Conservation (phyloP, 2,888 invertebrate genomes). For the Sicus ferrugineus region DNA sequence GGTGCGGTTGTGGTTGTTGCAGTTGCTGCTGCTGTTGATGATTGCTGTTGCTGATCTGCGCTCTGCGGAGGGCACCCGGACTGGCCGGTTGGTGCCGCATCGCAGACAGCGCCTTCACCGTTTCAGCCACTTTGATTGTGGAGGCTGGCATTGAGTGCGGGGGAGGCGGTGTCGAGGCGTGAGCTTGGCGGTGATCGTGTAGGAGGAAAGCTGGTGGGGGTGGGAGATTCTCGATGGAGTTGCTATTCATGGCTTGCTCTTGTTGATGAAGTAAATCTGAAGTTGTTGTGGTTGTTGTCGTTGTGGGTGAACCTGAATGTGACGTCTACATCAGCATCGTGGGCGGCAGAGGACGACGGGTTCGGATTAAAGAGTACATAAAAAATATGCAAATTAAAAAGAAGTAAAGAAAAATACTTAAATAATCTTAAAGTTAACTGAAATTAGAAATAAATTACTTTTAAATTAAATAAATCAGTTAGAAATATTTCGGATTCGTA, state of each 20-base stretch:
- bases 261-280: slow-evolving; percentile 45
- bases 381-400: slow-evolving; percentile 44
- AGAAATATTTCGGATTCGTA: no score
- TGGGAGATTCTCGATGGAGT: slow-evolving; percentile 62
- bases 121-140: slow-evolving; percentile 79
- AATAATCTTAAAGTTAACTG: neutral
- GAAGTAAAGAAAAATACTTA: slow-evolving; percentile 29
- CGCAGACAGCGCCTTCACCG: slow-evolving; percentile 85
- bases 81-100: slow-evolving; percentile 87
- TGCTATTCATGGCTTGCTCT: slow-evolving; percentile 51
- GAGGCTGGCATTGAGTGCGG: slow-evolving; percentile 53
- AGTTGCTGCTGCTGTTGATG: no score
- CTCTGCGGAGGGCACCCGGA: slow-evolving; percentile 73
- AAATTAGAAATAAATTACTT: neutral
- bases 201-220: slow-evolving; percentile 63
- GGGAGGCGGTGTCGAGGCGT: slow-evolving; percentile 39
- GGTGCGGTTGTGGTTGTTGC: slow-evolving; percentile 1
- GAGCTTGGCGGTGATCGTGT: slow-evolving; percentile 50
- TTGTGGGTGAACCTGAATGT: slow-evolving; percentile 28
- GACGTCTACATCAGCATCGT: no score
- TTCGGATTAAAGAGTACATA: neutral
- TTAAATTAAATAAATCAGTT: no score
- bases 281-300: slow-evolving; percentile 38
- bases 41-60: slow-evolving; percentile 40
- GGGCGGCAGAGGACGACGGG: no score